Base-by-base conservation (phyloP, 2,797 vertebrate species). In the Diglossa cyanea region DNA sequence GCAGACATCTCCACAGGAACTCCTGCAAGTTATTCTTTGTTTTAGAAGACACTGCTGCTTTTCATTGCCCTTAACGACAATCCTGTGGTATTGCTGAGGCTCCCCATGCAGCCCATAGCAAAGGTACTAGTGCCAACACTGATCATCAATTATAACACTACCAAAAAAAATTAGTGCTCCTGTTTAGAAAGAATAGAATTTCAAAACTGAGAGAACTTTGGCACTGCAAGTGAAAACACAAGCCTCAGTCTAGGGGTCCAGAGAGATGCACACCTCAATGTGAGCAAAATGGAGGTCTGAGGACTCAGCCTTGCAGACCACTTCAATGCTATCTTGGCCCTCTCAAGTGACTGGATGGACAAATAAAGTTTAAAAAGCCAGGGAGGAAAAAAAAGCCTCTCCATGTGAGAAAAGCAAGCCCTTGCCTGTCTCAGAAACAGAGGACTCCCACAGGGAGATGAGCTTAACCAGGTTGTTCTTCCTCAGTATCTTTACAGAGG, bases 201-300 rank as follows among this genome's bases (percentile, higher is more conserved):
- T 16, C 74, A 76, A 71, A 63, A 39, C 11, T 15, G 9, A 28
- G 18, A 50, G 13, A 81, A 60, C 8, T 67, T 80, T 20, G 48
- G n/a, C 31, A 31, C 25, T 60, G 44, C 54, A 66, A 47, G 8
- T 17, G 15, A 82, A 78, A 74, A 31, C 17, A 30, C 10, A 15
- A 17, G 21, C 26, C 35, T 68, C 39, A 45, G 2, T 10, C 4
- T 13, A 11, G 15, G 24, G 8, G 9, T 78, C 57, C 42, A 1
- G 1, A 86, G 40, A 35, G 2, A 1, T 35, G 7, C 6, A 15
- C 1, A 0, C 20, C 40, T 50, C 57, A 25, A 19, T 0, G 0
- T 8, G 31, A 51, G 31, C 44, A 51, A 57, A 45, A 37, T 10
- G 3, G 23, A 39, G 23, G 35, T 31, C 65, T 45, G 33, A 77